Evolutionary conservation across 2,113 vertebrate genomes (phyloP).

Genomic region (Cyprinus carpio): DNA sequence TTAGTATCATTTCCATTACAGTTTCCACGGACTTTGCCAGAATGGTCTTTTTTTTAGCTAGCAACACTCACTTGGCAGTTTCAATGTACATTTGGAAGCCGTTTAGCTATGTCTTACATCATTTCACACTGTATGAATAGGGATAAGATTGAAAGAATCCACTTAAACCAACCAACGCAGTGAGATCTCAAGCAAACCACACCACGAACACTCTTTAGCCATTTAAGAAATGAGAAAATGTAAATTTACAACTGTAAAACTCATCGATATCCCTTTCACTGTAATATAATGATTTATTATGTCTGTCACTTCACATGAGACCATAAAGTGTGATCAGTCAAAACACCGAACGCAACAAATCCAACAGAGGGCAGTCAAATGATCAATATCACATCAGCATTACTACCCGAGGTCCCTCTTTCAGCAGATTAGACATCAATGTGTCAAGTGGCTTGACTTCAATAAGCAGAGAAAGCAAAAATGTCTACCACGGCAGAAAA

Average conservation of each 20-base stretch:
- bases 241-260: constrained; percentile 21
- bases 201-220: not conserved
- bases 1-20: constrained; percentile 15
- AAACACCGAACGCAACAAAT: constrained; percentile 35
- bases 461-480: not conserved
- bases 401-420: not conserved
- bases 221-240: constrained; percentile 12
- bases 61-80: constrained; percentile 9
- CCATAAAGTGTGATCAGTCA: constrained; percentile 34
- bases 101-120: not conserved
- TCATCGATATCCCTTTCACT: constrained; percentile 27
- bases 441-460: not conserved
- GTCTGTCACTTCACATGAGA: constrained; percentile 16
- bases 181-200: not conserved
- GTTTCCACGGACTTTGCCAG: constrained; percentile 25
- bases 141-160: not conserved
- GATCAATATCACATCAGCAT: constrained; percentile 52
- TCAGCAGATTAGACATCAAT: not conserved
- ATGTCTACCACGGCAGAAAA: not conserved
- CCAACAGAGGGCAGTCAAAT: constrained; percentile 29
- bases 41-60: not conserved
- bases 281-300: constrained; percentile 42
- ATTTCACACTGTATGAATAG: not conserved
- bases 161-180: not conserved
- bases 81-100: not conserved